Evolutionary conservation across 2,888 invertebrate species (phyloP).

Genomic region (Ypsolopha scabrella): DNA sequence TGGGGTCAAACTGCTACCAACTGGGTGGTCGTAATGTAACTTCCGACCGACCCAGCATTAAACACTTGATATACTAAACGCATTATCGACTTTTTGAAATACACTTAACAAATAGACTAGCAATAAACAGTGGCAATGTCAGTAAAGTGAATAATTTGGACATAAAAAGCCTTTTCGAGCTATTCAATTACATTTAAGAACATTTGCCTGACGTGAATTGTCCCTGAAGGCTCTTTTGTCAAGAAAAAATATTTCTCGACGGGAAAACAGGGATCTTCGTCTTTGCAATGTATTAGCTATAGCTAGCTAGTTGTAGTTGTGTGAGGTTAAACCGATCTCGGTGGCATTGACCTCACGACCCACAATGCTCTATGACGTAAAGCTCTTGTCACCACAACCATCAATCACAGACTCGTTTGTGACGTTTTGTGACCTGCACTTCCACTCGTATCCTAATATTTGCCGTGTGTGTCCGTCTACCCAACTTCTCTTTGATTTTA

Average conservation of each 20-base stretch:
- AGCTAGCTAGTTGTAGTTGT: slow-evolving; percentile 27
- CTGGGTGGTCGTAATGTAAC: slow-evolving; percentile 39
- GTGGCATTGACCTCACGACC: slow-evolving; percentile 62
- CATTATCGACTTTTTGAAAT: no score
- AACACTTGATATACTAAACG: slow-evolving; percentile 38
- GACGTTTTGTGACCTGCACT: slow-evolving; percentile 46
- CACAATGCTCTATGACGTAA: slow-evolving; percentile 38
- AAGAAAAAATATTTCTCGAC: not conserved
- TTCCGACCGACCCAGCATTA: slow-evolving; percentile 29
- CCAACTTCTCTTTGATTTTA: no score
- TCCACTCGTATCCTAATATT: slow-evolving; percentile 7
- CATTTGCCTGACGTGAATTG: not conserved
- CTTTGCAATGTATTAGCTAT: slow-evolving; percentile 2
- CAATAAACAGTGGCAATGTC: not conserved
- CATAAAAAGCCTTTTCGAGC: not conserved
- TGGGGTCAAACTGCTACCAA: slow-evolving; percentile 24
- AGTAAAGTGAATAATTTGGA: not conserved
- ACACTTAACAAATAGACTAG: no score
- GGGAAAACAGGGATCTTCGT: not conserved
- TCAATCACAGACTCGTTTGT: slow-evolving; percentile 55
- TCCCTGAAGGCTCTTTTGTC: not conserved
- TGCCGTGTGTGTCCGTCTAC: not conserved
- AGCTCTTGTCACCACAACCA: slow-evolving; percentile 51
- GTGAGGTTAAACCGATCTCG: slow-evolving; percentile 14
- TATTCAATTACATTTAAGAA: not conserved